A percentile compares a stretch with the other conserved stretches of the same genome.
These are phyloP conservation scores for Chelon auratus DNA, from an alignment of 2,797 vertebrate genomes.

Conservation along the genomic window DNA sequence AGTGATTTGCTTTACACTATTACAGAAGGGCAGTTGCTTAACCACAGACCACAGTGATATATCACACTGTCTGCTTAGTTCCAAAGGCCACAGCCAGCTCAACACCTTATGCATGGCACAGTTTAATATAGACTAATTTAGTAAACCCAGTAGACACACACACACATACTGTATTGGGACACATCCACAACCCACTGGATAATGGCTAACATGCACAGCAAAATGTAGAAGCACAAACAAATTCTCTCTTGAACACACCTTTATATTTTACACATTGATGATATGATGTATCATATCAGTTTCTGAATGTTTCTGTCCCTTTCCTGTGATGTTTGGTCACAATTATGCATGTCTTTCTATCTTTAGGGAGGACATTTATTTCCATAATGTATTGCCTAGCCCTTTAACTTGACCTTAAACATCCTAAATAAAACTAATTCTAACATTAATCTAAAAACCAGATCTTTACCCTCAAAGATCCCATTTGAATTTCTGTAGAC, in stretches of 20 bases:
- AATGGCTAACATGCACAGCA: constrained; percentile 12
- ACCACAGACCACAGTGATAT: constrained; percentile 58
- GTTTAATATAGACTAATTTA: constrained; percentile 63
- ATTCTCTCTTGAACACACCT: too few relatives aligned
- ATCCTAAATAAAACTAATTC: too few relatives aligned
- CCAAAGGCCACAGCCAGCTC: constrained; percentile 59
- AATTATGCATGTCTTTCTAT: background rate
- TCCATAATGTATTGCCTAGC: background rate
- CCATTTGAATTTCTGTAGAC: background rate
- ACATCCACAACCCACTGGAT: constrained; percentile 20
- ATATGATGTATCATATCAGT: too few relatives aligned
- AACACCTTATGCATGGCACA: constrained; percentile 56
- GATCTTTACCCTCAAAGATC: background rate
- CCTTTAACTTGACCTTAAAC: too few relatives aligned
- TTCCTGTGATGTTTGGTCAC: too few relatives aligned
- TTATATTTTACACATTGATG: too few relatives aligned
- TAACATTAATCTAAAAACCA: background rate
- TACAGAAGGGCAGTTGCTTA: constrained; percentile 69
- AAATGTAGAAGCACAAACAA: background rate
- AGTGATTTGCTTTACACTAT: constrained; percentile 45
- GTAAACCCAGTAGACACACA: constrained; percentile 39
- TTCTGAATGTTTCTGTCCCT: too few relatives aligned
- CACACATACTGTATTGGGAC: constrained; percentile 18
- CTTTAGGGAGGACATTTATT: background rate
- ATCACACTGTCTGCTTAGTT: constrained; percentile 63